phyloP scores from a whole-genome alignment of 2,797 vertebrate genomes.

The Discoglossus pictus region DNA sequence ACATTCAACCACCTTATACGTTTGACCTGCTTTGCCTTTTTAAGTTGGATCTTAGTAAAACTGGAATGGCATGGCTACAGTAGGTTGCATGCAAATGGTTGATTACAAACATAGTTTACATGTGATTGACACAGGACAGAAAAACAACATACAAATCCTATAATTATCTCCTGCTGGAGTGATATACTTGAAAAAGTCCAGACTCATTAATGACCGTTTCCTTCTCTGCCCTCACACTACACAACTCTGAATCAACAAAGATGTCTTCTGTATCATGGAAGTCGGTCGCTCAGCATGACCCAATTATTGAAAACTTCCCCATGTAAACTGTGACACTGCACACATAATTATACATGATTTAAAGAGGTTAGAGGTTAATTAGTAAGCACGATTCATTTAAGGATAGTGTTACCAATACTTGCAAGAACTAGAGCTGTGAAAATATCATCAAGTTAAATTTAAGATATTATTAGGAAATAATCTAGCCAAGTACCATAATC shows the following conservation, averaged over 20 bases:
- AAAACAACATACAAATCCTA: constrained; percentile 18
- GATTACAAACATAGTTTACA: constrained; percentile 26
- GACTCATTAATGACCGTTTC: constrained; percentile 29
- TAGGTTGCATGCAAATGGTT: constrained; percentile 23
- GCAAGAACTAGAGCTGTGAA: constrained; percentile 21
- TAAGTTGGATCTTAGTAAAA: constrained; percentile 4
- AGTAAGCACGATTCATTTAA: constrained; percentile 30
- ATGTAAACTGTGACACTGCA: constrained; percentile 22
- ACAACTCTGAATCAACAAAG: constrained; percentile 36
- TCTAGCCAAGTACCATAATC: constrained; percentile 12
- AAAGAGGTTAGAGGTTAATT: constrained; percentile 44
- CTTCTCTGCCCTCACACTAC: constrained; percentile 18
- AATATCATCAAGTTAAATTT: constrained; percentile 15
- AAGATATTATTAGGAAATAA: constrained; percentile 12
- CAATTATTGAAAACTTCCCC: constrained; percentile 48
- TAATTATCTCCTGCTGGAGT: constrained; percentile 35
- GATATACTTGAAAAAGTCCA: constrained; percentile 36
- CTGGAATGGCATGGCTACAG: constrained; percentile 5
- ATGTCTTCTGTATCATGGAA: constrained; percentile 19
- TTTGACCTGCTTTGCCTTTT: constrained; percentile 7
- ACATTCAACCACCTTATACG: not conserved
- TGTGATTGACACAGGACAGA: constrained; percentile 36
- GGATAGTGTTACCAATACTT: constrained; percentile 39
- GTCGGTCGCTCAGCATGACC: constrained; percentile 23
- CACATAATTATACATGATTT: constrained; percentile 39